These are phyloP conservation scores for Melopsittacus undulatus DNA, from an alignment of 2,797 vertebrate genomes.

Conservation along the genomic window DNA sequence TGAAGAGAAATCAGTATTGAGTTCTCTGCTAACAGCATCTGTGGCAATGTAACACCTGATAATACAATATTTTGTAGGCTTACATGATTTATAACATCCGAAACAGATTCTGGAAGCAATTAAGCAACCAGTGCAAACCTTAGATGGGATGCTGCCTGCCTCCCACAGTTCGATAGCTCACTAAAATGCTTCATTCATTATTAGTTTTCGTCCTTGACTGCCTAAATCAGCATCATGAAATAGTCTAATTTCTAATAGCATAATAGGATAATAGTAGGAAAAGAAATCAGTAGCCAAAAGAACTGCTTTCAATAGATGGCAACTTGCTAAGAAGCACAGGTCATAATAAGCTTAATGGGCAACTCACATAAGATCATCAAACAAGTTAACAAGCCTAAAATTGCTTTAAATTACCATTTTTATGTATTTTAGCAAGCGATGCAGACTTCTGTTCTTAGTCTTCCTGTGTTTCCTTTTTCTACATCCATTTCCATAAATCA, in stretches of 20 bases:
- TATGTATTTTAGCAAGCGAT: background rate
- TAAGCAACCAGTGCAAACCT: background rate
- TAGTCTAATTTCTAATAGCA: background rate
- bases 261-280: background rate
- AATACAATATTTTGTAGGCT: background rate
- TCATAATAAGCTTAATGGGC: background rate
- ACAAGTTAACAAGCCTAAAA: background rate
- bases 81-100: background rate
- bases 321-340: background rate
- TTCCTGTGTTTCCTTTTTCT: background rate
- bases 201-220: background rate
- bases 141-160: background rate
- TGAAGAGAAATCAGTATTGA: background rate
- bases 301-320: background rate
- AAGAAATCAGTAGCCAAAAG: background rate
- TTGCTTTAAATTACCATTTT: background rate
- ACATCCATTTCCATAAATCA: background rate
- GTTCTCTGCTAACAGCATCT: background rate
- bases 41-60: background rate
- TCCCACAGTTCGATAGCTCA: background rate
- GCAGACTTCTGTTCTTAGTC: background rate
- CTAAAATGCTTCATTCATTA: background rate
- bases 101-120: constrained; percentile 11
- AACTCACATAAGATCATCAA: background rate
- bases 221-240: background rate